These are phyloP conservation scores for Neogale vison DNA, from an alignment of 2,113 vertebrate species.

Conservation along the genomic window DNA sequence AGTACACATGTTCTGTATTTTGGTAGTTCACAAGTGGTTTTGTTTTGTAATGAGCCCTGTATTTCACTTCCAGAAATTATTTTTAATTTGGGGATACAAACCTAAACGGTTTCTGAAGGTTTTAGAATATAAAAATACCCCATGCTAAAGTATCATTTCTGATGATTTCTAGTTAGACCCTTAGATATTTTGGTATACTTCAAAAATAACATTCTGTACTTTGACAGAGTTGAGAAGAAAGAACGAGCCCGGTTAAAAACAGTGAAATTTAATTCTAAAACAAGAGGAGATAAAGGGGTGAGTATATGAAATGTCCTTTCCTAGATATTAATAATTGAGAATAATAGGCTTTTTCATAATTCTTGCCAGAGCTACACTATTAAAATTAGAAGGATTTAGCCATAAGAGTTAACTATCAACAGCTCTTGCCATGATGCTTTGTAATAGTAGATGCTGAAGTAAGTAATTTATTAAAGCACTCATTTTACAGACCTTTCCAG, in stretches of 20 bases:
- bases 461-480: slow-evolving; percentile 23
- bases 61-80: slow-evolving; percentile 24
- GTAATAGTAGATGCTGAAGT: neutral
- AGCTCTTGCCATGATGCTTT: neutral
- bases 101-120: neutral
- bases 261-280: slow-evolving; percentile 98
- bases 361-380: slow-evolving; percentile 26
- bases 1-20: neutral
- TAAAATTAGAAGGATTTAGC: slow-evolving; percentile 32
- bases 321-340: neutral
- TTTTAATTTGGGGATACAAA: slow-evolving; percentile 26
- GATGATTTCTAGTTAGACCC: neutral
- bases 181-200: slow-evolving; percentile 13
- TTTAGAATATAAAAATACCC: slow-evolving; percentile 15
- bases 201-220: slow-evolving; percentile 35
- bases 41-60: neutral
- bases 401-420: neutral
- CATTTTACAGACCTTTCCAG: slow-evolving; percentile 30
- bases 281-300: slow-evolving; percentile 96
- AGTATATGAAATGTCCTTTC: slow-evolving; percentile 84
- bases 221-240: slow-evolving; percentile 96
- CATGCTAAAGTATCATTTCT: neutral
- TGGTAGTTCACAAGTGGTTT: neutral
- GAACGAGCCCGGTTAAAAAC: slow-evolving; percentile 98
- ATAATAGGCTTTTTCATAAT: slow-evolving; percentile 38